Evolutionary conservation across 2,888 invertebrate genomes (phyloP).

Genomic region (Acronicta leporina): DNA sequence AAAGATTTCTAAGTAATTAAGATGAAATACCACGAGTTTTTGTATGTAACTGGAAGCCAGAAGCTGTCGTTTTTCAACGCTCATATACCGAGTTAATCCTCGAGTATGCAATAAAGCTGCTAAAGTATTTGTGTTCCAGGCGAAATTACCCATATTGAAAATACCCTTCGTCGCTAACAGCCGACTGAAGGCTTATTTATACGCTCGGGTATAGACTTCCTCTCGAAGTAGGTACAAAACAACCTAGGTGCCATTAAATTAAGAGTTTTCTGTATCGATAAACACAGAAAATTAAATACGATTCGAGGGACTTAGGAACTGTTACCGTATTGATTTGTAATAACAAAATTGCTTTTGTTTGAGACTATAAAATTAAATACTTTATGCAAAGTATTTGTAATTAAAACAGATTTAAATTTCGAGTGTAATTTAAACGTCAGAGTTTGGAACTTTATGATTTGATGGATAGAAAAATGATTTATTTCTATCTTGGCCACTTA

Average conservation of each 20-base stretch:
- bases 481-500: conserved; percentile 55
- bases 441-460: conserved; percentile 61
- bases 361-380: conserved; percentile 41
- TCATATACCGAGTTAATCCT: conserved; percentile 87
- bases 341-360: conserved; percentile 73
- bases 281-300: conserved; percentile 72
- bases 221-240: conserved; percentile 65
- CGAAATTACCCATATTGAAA: conserved; percentile 89
- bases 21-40: conserved; percentile 87
- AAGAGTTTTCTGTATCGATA: conserved; percentile 64
- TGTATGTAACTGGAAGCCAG: conserved; percentile 80
- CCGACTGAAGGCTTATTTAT: conserved; percentile 84
- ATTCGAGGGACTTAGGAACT: conserved; percentile 67
- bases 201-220: conserved; percentile 73
- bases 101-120: conserved; percentile 87
- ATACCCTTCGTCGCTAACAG: conserved; percentile 86
- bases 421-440: conserved; percentile 61
- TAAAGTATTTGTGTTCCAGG: conserved; percentile 86
- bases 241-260: conserved; percentile 71
- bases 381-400: conserved; percentile 73
- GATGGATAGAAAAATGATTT: conserved; percentile 59
- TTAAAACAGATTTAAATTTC: conserved; percentile 67
- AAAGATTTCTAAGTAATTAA: conserved; percentile 89
- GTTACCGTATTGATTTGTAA: conserved; percentile 75
- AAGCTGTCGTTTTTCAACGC: conserved; percentile 83